These are phyloP conservation scores for Akabosia matsudoensis DNA, from an alignment of 1,140 invertebrate species.

Conservation along the genomic window DNA sequence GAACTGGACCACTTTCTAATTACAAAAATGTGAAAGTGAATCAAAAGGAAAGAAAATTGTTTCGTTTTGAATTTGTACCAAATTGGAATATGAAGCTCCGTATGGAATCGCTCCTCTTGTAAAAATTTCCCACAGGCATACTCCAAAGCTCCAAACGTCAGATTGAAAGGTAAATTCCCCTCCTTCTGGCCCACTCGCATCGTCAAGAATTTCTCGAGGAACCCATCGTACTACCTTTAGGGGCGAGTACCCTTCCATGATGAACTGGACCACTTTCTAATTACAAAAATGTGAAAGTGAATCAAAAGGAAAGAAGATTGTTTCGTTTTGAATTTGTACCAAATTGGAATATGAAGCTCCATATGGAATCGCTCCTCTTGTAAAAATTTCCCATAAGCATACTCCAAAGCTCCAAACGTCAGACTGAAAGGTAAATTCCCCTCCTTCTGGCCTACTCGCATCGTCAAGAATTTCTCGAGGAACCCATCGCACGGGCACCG, in stretches of 20 bases:
- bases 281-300: too few species aligned
- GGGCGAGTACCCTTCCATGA: too few species aligned
- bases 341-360: neutral
- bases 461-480: constrained; percentile 28
- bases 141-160: constrained; percentile 27
- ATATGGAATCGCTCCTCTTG: neutral
- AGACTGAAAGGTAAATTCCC: constrained; percentile 7
- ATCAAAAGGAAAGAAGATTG: neutral
- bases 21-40: neutral
- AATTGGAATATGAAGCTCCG: neutral
- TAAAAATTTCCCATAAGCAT: neutral
- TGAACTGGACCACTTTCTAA: too few species aligned
- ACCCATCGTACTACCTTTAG: constrained; percentile 32
- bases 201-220: constrained; percentile 27
- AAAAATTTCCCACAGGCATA: neutral
- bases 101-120: neutral
- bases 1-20: neutral
- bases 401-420: constrained; percentile 29
- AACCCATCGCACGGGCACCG: constrained; percentile 26
- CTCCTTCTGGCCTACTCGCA: neutral
- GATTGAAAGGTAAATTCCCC: constrained; percentile 13
- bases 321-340: neutral
- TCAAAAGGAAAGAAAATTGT: neutral
- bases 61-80: neutral
- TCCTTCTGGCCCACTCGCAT: neutral